A percentile compares a stretch with the other conserved stretches of the same genome.
phyloP scores from a whole-genome alignment of 2,113 vertebrate species.

The Motacilla alba region DNA sequence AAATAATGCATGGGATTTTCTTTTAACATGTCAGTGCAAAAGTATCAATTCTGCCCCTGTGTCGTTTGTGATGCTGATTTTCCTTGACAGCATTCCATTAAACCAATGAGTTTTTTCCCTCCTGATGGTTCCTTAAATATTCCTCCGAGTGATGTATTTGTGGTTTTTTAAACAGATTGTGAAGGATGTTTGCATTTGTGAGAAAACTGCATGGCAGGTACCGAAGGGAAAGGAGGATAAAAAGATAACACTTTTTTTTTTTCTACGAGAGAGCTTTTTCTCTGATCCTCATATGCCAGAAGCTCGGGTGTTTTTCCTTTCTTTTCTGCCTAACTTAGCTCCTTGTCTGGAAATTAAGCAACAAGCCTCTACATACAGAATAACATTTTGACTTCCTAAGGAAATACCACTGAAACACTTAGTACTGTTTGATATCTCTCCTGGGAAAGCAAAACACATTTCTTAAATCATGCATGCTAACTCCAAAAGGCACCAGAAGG shows the following conservation, averaged over 20 bases:
- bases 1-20: conserved; percentile 88
- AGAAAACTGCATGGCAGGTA: conserved; percentile 67
- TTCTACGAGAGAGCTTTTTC: not conserved
- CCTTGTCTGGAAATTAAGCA: conserved; percentile 43
- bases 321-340: conserved; percentile 17
- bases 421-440: conserved; percentile 62
- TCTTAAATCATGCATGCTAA: conserved; percentile 57
- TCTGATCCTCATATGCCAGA: conserved; percentile 38
- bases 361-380: conserved; percentile 43
- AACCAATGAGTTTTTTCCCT: conserved; percentile 79
- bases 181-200: conserved; percentile 75
- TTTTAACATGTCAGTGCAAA: conserved; percentile 84
- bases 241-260: conserved; percentile 27
- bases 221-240: conserved; percentile 32
- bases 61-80: conserved; percentile 82
- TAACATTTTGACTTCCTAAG: conserved; percentile 65
- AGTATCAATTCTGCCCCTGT: conserved; percentile 82
- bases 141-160: conserved; percentile 75
- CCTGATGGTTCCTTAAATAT: conserved; percentile 77
- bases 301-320: conserved; percentile 15
- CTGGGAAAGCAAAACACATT: conserved; percentile 54
- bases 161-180: conserved; percentile 72
- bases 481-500: conserved; percentile 46
- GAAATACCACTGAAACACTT: conserved; percentile 64
- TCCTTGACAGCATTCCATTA: conserved; percentile 87